A percentile compares a stretch with the other conserved stretches of the same genome.
These are phyloP conservation scores for Chironomus striatipennis DNA, from an alignment of 1,140 invertebrate genomes.

Conservation along the genomic window DNA sequence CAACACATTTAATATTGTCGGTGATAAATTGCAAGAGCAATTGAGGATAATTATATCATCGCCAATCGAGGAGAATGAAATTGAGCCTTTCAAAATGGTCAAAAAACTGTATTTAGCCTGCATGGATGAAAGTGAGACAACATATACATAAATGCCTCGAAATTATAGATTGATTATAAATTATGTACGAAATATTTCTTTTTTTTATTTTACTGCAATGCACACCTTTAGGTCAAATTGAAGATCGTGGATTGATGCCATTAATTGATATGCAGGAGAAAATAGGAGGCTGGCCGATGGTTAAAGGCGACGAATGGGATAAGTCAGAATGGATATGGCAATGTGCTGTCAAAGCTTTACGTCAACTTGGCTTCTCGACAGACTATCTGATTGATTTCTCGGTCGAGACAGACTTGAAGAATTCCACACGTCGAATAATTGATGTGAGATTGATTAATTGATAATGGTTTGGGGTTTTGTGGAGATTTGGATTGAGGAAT, in stretches of 20 bases:
- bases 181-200: no score
- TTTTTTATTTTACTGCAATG: no score
- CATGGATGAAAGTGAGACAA: conserved; percentile 66
- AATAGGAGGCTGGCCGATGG: conserved; percentile 80
- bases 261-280: conserved; percentile 54
- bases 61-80: conserved; percentile 49
- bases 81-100: conserved; percentile 56
- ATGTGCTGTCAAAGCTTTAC: conserved; percentile 56
- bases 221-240: conserved; percentile 47
- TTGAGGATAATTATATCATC: conserved; percentile 59
- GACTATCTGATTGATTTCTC: conserved; percentile 65
- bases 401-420: conserved; percentile 45
- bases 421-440: conserved; percentile 29
- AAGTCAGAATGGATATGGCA: conserved; percentile 49
- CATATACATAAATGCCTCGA: no score
- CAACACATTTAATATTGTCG: conserved; percentile 64
- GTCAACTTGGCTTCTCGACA: conserved; percentile 56
- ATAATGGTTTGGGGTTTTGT: not conserved
- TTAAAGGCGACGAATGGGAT: conserved; percentile 64
- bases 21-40: conserved; percentile 63
- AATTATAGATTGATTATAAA: no score
- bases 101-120: conserved; percentile 68
- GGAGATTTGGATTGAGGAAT: no score
- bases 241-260: conserved; percentile 56
- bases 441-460: conserved; percentile 18